phyloP scores from a whole-genome alignment of 2,113 vertebrate species.

The Callopanchax toddi region DNA sequence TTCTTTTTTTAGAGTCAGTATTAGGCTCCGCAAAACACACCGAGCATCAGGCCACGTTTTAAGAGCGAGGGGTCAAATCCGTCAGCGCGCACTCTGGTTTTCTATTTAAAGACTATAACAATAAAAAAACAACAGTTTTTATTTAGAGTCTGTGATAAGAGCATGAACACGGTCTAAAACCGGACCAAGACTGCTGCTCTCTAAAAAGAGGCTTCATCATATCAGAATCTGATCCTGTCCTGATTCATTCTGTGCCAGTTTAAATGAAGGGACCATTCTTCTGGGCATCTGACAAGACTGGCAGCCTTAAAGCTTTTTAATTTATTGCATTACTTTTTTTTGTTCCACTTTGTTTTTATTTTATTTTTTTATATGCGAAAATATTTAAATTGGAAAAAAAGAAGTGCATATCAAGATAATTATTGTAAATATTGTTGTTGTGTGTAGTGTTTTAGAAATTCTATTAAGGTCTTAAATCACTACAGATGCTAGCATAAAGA shows the following conservation, averaged over 20 bases:
- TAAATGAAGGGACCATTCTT: slow-evolving; percentile 69
- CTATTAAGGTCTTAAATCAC: slow-evolving; percentile 72
- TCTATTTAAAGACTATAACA: slow-evolving; percentile 19
- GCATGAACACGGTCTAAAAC: slow-evolving; percentile 30
- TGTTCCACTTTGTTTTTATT: slow-evolving; percentile 59
- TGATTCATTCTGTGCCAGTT: slow-evolving; percentile 71
- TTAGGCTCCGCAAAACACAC: slow-evolving; percentile 30
- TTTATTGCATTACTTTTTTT: slow-evolving; percentile 75
- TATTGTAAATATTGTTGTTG: slow-evolving; percentile 75
- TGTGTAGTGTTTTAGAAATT: slow-evolving; percentile 75
- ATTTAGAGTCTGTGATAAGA: slow-evolving; percentile 33
- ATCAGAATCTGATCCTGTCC: slow-evolving; percentile 44
- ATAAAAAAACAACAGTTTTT: slow-evolving; percentile 26
- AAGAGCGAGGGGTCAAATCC: slow-evolving; percentile 11
- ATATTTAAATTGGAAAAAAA: slow-evolving; percentile 75
- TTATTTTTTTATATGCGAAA: slow-evolving; percentile 77
- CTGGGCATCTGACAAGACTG: slow-evolving; percentile 71
- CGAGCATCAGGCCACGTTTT: slow-evolving; percentile 23
- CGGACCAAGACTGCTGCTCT: slow-evolving; percentile 51
- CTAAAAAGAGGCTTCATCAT: slow-evolving; percentile 34
- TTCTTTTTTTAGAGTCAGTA: slow-evolving; percentile 25
- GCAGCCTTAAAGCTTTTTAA: slow-evolving; percentile 81
- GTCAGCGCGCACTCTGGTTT: slow-evolving; percentile 19
- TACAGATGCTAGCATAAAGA: slow-evolving; percentile 66
- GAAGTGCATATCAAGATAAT: slow-evolving; percentile 72